Conservation (phyloP, 2,797 vertebrate genomes). For the Bothrops alternatus region DNA sequence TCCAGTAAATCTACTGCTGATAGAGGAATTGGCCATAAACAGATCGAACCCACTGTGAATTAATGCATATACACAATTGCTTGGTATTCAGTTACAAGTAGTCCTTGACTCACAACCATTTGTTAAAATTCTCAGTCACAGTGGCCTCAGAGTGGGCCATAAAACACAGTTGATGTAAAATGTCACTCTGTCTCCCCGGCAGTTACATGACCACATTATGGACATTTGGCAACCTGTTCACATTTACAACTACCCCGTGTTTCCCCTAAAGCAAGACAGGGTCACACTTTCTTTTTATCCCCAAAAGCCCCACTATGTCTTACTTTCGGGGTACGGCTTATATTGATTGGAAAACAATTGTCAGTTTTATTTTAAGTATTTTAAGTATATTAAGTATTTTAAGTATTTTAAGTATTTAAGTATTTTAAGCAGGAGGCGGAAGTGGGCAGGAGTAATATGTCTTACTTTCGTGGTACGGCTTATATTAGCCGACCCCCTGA, state of each 20-base stretch:
- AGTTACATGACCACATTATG: neutral
- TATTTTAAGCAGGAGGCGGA: too few species aligned
- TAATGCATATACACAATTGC: neutral
- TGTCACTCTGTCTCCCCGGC: rapidly evolving
- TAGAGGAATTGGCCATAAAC: neutral
- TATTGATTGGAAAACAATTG: too few species aligned
- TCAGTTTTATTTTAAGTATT: too few species aligned
- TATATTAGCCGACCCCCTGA: too few species aligned
- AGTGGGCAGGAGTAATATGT: too few species aligned
- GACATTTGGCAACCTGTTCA: neutral
- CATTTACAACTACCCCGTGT: neutral
- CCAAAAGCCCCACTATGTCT: too few species aligned
- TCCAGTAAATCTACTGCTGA: neutral
- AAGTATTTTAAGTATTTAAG: too few species aligned
- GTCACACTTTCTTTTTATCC: too few species aligned
- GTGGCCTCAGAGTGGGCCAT: neutral
- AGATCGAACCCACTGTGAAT: neutral
- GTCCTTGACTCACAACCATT: neutral
- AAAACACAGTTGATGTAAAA: neutral
- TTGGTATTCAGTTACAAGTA: neutral
- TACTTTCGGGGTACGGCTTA: too few species aligned
- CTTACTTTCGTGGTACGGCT: too few species aligned
- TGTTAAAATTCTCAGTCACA: neutral
- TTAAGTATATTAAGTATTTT: too few species aligned
- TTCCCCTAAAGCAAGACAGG: too few species aligned